Evolutionary conservation across 1,140 invertebrate genomes (phyloP), one percentile per base, ranked within the genome.

Genomic region (Venustaconcha ellipsiformis): DNA sequence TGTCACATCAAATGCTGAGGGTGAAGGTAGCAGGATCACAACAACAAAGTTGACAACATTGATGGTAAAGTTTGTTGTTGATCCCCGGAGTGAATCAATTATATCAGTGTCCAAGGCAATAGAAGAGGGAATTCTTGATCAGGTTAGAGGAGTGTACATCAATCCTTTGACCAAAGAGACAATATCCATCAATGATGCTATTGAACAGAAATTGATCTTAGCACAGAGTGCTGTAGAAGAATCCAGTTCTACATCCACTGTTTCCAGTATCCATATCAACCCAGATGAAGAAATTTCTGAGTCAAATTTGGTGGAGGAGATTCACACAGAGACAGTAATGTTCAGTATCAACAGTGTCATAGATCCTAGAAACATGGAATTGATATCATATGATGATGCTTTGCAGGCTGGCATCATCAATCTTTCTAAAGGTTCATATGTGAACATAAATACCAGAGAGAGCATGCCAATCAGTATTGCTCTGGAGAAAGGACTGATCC

Each of bases 71-170:
- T 93, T 92, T 67, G 96, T 97, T 8, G 89, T 94, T 17, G 96
- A 99, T 91, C 94, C 95, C 23, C 92, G 95, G 85, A 93, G 93
- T 79, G 95, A 95, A 74, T 93, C 96, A 83, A 89, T 93, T 2
- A 84, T 99, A 1, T 94, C 92, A 20, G 94, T 98, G 14, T 93
- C 93, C 56, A 94, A 98, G 90, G 97, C 97, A 1, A 91, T 99
- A 6, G 92, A 94, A 66, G 92, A 95, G 79, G 96, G 96, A 70
- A 92, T 99, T 69, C 89, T 99, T 74, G 96, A 98, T 91, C 92
- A 93, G 6, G 90, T 93, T 1, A 94, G 93, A 77, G 95, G 95
- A 63, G 76, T 80, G 18, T 90, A 90, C 63, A 91, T 92, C 71
- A 95, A 98, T 92, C 95, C 96, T 8, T 91, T 94, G 23, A 97